phyloP scores from a whole-genome alignment of 2,113 vertebrate species.

The Climacteris rufus region DNA sequence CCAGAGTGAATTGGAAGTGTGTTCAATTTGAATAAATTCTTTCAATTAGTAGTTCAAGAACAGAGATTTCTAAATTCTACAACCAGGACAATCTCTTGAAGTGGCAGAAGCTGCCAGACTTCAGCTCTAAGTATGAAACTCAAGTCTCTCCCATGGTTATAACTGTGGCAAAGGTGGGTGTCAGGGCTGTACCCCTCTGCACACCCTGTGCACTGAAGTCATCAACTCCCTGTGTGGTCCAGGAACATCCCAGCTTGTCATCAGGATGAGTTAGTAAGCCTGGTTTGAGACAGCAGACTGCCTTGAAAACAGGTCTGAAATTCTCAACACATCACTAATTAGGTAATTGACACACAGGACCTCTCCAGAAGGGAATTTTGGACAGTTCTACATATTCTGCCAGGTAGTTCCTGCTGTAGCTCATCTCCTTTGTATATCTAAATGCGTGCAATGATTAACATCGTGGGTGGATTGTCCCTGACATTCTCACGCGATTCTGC shows the following conservation, averaged over 20 bases:
- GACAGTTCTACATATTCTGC: not conserved
- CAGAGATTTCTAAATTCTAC: not conserved
- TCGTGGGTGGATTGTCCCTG: not conserved
- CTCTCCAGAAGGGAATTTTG: not conserved
- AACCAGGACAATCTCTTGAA: not conserved
- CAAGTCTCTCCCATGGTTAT: not conserved
- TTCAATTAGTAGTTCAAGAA: not conserved
- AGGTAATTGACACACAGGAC: not conserved
- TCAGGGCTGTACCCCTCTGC: not conserved
- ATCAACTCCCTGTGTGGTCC: not conserved
- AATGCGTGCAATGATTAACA: not conserved
- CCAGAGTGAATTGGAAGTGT: not conserved
- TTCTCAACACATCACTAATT: not conserved
- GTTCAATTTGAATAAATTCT: not conserved
- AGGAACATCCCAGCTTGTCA: not conserved
- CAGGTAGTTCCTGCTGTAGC: not conserved
- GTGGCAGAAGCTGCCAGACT: not conserved
- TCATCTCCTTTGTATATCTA: not conserved
- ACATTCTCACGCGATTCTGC: not conserved
- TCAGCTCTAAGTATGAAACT: not conserved
- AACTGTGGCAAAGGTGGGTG: not conserved
- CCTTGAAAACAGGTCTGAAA: not conserved
- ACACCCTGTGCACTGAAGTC: not conserved
- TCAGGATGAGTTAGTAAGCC: not conserved
- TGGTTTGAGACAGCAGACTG: not conserved